phyloP scores from a whole-genome alignment of 1,140 invertebrate species.

The Temnothorax curvispinosus region DNA sequence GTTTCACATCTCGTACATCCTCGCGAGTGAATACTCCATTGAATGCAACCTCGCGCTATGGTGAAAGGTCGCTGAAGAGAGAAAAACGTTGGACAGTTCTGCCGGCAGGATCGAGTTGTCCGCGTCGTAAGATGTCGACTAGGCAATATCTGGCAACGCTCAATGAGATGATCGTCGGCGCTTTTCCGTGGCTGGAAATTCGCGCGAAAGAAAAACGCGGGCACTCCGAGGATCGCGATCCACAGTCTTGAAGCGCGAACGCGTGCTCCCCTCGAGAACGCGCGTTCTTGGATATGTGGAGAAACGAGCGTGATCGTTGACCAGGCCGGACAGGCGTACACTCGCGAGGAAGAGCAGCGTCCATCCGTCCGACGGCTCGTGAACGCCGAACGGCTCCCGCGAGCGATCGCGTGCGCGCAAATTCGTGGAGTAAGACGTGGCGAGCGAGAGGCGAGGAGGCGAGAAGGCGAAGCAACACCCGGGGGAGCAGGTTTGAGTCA shows the following conservation, averaged over 20 bases:
- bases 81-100: not conserved
- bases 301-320: conserved; percentile 30
- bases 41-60: not conserved
- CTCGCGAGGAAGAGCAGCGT: not conserved
- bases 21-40: not conserved
- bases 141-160: not conserved
- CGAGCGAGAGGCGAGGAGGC: no score
- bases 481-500: conserved; percentile 75
- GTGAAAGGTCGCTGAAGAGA: not conserved
- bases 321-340: not conserved
- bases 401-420: not conserved
- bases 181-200: conserved; percentile 3
- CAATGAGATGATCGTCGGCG: conserved; percentile 44
- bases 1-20: not conserved
- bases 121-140: conserved; percentile 62
- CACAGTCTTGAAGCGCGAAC: conserved; percentile 36
- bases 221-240: not conserved
- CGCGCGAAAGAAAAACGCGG: conserved; percentile 47
- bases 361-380: conserved; percentile 29
- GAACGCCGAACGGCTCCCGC: not conserved
- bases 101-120: not conserved
- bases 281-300: conserved; percentile 18
- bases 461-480: no score
- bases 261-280: no score
- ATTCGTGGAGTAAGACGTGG: no score